A percentile compares a stretch with the other conserved stretches of the same genome.
Evolutionary conservation across 2,113 vertebrate genomes (phyloP).

Genomic region (Origma solitaria): DNA sequence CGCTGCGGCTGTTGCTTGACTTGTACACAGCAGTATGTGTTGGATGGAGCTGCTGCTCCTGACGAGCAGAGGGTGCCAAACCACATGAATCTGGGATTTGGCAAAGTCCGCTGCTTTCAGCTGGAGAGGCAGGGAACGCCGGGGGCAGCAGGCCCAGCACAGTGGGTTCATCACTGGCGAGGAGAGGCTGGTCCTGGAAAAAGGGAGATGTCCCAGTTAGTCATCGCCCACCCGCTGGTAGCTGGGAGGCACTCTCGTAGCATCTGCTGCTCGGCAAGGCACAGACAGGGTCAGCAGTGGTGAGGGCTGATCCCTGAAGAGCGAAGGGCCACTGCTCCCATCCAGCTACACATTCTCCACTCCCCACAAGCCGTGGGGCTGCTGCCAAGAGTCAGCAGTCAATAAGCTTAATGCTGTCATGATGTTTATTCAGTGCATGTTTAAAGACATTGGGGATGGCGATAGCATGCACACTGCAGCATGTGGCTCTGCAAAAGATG

Average conservation of each 20-base stretch:
- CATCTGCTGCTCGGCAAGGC: not conserved
- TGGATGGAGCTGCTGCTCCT: not conserved
- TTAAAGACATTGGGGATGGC: not conserved
- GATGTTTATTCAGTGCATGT: not conserved
- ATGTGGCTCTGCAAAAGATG: not conserved
- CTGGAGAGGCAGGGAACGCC: not conserved
- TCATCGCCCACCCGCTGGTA: not conserved
- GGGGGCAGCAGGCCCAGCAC: not conserved
- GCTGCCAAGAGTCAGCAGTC: not conserved
- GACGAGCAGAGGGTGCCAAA: slow-evolving; percentile 11
- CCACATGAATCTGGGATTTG: slow-evolving; percentile 7
- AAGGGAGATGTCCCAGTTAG: not conserved
- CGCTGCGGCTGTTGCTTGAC: not conserved
- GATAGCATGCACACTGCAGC: not conserved
- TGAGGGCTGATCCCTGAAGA: not conserved
- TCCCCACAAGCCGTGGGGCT: not conserved
- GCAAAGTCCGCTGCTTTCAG: not conserved
- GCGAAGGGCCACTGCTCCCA: not conserved
- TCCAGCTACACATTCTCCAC: not conserved
- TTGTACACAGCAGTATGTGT: not conserved
- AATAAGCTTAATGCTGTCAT: not conserved
- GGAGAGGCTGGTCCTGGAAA: not conserved
- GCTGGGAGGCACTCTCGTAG: slow-evolving; percentile 11
- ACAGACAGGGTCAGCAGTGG: not conserved
- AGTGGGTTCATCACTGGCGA: not conserved